Percentiles rank a stretch among this genome's conserved stretches.
These are phyloP conservation scores for Mustelus asterias DNA, from an alignment of 2,113 vertebrate genomes.

Conservation along the genomic window DNA sequence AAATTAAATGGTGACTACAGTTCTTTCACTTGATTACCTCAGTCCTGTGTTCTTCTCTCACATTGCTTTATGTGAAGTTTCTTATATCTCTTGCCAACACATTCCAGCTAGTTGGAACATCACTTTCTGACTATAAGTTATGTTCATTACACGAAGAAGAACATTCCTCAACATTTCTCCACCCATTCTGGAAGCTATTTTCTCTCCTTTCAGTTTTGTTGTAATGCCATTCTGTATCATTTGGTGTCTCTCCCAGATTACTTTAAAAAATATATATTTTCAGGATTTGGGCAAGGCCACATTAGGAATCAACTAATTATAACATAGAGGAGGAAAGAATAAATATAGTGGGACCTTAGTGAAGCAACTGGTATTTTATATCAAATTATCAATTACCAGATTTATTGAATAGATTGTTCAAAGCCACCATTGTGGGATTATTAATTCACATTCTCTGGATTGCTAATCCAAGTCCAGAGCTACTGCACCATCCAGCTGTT, in stretches of 20 bases:
- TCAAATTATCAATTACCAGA: not conserved
- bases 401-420: not conserved
- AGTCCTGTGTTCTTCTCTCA: not conserved
- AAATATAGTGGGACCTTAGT: not conserved
- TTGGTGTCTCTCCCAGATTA: not conserved
- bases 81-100: not conserved
- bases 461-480: not conserved
- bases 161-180: not conserved
- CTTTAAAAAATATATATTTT: not conserved
- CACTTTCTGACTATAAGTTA: not conserved
- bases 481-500: not conserved
- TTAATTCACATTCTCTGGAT: not conserved
- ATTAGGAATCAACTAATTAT: not conserved
- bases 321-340: too few relatives aligned
- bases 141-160: not conserved
- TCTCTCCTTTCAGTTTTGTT: not conserved
- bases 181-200: not conserved
- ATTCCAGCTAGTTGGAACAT: not conserved
- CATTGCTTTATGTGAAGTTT: not conserved
- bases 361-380: not conserved
- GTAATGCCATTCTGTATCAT: not conserved
- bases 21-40: not conserved
- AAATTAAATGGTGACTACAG: slow-evolving; percentile 14
- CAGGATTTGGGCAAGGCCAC: not conserved
- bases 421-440: not conserved